Conservation (phyloP, 2,888 invertebrate genomes). For the Antheraea yamamai region DNA sequence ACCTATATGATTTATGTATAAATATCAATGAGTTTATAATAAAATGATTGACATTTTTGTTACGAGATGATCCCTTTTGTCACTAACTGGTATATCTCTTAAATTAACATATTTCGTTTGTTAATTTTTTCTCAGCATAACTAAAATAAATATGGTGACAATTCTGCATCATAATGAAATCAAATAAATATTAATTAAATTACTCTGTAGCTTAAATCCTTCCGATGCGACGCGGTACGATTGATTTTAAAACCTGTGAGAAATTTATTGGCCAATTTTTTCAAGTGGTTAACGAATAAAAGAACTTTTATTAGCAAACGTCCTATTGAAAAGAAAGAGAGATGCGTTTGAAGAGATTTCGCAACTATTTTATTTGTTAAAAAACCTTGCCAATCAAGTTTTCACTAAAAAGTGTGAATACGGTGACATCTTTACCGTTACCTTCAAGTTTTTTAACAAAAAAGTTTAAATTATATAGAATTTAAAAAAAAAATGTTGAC, state of each 20-base stretch:
- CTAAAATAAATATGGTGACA: constrained; percentile 16
- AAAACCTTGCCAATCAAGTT: constrained; percentile 79
- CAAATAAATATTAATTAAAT: constrained; percentile 13
- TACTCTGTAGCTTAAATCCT: constrained; percentile 1
- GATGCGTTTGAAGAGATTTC: constrained; percentile 69
- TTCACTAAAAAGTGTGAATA: constrained; percentile 73
- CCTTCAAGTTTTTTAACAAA: constrained; percentile 59
- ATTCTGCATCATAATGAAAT: constrained; percentile 18
- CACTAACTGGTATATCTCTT: constrained; percentile 18
- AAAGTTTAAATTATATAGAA: constrained; percentile 58
- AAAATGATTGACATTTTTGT: constrained; percentile 67
- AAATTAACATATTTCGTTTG: constrained; percentile 13
- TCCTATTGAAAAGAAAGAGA: constrained; percentile 50
- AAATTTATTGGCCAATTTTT: constrained; percentile 55
- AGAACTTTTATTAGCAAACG: constrained; percentile 53
- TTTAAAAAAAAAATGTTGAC: constrained; percentile 58
- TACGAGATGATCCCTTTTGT: constrained; percentile 42
- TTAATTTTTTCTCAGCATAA: constrained; percentile 10
- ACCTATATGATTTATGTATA: constrained; percentile 28
- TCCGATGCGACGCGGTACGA: constrained; percentile 8
- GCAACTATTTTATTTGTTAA: constrained; percentile 47
- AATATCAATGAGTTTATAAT: constrained; percentile 52
- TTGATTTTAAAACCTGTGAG: constrained; percentile 61
- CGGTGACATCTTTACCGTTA: constrained; percentile 74
- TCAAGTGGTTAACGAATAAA: constrained; percentile 53